These are phyloP conservation scores for Ormia ochracea DNA, from an alignment of 2,888 invertebrate species.

Conservation along the genomic window DNA sequence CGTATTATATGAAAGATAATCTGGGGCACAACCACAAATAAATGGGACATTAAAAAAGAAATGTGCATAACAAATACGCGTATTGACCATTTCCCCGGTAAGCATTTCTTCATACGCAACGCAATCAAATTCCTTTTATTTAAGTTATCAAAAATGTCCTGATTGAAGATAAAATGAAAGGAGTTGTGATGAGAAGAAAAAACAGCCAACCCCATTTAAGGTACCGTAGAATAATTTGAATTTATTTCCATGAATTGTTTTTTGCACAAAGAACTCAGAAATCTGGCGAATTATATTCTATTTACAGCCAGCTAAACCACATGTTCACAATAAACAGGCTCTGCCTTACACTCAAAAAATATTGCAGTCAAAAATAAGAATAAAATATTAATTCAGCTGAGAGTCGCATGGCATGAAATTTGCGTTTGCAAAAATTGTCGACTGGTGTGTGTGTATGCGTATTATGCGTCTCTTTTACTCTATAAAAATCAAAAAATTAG, in stretches of 20 bases:
- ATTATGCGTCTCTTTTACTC: too few relatives aligned
- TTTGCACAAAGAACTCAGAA: neutral
- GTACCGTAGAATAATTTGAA: neutral
- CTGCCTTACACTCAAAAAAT: neutral
- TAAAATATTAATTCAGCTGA: too few relatives aligned
- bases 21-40: conserved; percentile 47
- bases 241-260: conserved; percentile 17
- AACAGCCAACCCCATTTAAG: neutral
- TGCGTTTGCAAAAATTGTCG: too few relatives aligned
- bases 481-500: too few relatives aligned
- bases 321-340: neutral
- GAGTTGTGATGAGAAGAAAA: neutral
- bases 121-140: neutral
- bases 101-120: neutral
- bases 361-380: too few relatives aligned
- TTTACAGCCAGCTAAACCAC: neutral
- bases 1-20: conserved; percentile 49
- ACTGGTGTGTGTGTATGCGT: too few relatives aligned
- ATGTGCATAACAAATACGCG: conserved; percentile 3
- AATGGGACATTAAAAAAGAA: conserved; percentile 15
- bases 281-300: neutral
- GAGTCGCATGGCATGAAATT: too few relatives aligned
- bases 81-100: conserved; percentile 38
- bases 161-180: neutral
- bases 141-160: conserved; percentile 7